Evolutionary conservation across 2,797 vertebrate genomes (phyloP).

Genomic region (Sphaeramia orbicularis): DNA sequence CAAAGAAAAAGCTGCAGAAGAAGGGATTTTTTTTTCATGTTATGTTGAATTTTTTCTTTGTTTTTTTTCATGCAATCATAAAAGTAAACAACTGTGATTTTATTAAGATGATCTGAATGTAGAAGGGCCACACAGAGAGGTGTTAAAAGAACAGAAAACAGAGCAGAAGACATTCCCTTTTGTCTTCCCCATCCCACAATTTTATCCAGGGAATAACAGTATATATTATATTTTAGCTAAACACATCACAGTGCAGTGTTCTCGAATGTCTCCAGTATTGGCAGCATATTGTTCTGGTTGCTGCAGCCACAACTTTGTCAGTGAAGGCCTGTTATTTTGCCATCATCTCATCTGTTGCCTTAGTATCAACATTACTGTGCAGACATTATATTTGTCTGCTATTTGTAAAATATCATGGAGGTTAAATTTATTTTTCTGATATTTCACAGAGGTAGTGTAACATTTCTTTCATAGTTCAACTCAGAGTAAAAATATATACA

Average conservation of each 20-base stretch:
- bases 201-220: neutral
- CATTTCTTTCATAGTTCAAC: neutral
- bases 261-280: neutral
- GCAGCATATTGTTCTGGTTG: neutral
- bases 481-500: neutral
- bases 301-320: conserved; percentile 8
- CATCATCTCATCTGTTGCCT: conserved; percentile 18
- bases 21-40: neutral
- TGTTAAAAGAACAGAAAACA: conserved; percentile 21
- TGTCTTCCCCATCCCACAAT: conserved; percentile 5
- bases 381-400: neutral
- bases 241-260: neutral
- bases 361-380: conserved; percentile 1
- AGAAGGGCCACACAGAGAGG: conserved; percentile 25
- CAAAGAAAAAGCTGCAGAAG: neutral
- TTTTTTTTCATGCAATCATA: neutral
- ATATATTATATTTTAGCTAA: neutral
- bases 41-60: neutral
- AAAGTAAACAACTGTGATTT: neutral
- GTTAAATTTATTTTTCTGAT: neutral
- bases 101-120: conserved; percentile 25
- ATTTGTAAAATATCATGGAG: neutral
- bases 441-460: neutral
- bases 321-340: conserved; percentile 35
- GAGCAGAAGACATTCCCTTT: conserved; percentile 11